Conservation (phyloP, 2,888 invertebrate genomes). For the Dryobotodes eremita region DNA sequence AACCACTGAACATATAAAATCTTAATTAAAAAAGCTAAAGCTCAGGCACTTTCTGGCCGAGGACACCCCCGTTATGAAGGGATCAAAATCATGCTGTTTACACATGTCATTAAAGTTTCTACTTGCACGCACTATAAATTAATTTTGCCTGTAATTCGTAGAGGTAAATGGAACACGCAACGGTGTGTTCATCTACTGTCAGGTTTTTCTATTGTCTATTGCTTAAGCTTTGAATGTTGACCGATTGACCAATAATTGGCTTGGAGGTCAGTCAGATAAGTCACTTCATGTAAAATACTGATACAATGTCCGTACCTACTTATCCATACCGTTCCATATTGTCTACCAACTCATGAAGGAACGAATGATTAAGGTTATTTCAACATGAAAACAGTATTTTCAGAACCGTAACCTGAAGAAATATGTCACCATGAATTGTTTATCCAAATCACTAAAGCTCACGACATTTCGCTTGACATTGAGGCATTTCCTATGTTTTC, state of each 20-base stretch:
- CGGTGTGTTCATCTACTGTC: too few species aligned
- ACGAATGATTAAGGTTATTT: slow-evolving; percentile 11
- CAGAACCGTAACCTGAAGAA: neutral
- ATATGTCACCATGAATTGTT: slow-evolving; percentile 44
- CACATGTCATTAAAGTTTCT: too few species aligned
- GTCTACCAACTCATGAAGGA: neutral
- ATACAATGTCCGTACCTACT: slow-evolving; percentile 1
- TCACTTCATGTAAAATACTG: slow-evolving; percentile 11
- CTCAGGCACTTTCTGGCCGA: too few species aligned
- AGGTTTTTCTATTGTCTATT: too few species aligned
- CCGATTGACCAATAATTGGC: slow-evolving; percentile 1
- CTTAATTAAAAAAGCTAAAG: too few species aligned
- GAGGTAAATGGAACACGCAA: too few species aligned
- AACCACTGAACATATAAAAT: too few species aligned
- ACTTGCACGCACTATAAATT: too few species aligned
- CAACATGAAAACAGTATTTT: slow-evolving; percentile 11
- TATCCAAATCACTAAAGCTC: slow-evolving; percentile 38
- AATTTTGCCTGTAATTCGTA: too few species aligned
- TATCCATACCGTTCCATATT: too few species aligned
- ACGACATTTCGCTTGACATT: slow-evolving; percentile 1
- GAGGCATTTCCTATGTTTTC: slow-evolving; percentile 39
- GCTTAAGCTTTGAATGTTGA: neutral
- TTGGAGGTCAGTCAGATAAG: neutral
- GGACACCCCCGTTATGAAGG: too few species aligned
- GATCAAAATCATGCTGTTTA: too few species aligned